These are phyloP conservation scores for Caenorhabditis macrosperma DNA, from an alignment of 2,888 invertebrate genomes.

Conservation along the genomic window DNA sequence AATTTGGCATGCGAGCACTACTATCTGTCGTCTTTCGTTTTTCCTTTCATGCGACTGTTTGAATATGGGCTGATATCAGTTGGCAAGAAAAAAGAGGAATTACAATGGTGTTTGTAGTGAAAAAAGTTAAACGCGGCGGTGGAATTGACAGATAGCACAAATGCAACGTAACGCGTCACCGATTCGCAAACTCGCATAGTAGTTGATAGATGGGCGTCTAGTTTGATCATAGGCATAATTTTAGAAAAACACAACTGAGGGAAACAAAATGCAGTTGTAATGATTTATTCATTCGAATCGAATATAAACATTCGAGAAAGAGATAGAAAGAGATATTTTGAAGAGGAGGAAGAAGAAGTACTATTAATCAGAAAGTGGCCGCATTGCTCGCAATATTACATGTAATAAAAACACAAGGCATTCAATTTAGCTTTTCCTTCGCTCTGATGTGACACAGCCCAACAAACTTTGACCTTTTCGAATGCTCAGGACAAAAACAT, in stretches of 20 bases:
- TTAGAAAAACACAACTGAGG: not conserved
- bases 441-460: not conserved
- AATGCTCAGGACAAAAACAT: conserved; percentile 38
- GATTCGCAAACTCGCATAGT: not conserved
- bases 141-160: conserved; percentile 37
- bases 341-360: not conserved
- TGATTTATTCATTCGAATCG: not conserved
- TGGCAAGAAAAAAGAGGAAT: conserved; percentile 41
- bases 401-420: conserved; percentile 3
- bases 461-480: conserved; percentile 45
- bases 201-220: conserved; percentile 31
- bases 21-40: conserved; percentile 32
- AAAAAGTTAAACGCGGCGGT: conserved; percentile 37
- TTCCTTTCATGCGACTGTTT: conserved; percentile 48
- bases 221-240: not conserved
- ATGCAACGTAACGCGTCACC: conserved; percentile 8
- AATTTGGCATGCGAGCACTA: conserved; percentile 22
- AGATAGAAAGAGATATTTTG: not conserved
- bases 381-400: not conserved
- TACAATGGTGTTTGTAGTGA: conserved; percentile 43
- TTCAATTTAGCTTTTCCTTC: conserved; percentile 10
- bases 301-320: not conserved
- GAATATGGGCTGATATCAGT: conserved; percentile 46
- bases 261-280: not conserved
- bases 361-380: not conserved